Percentiles rank a stretch among this genome's conserved stretches.
Conservation (phyloP, 2,113 vertebrate species). For the Zootoca vivipara region DNA sequence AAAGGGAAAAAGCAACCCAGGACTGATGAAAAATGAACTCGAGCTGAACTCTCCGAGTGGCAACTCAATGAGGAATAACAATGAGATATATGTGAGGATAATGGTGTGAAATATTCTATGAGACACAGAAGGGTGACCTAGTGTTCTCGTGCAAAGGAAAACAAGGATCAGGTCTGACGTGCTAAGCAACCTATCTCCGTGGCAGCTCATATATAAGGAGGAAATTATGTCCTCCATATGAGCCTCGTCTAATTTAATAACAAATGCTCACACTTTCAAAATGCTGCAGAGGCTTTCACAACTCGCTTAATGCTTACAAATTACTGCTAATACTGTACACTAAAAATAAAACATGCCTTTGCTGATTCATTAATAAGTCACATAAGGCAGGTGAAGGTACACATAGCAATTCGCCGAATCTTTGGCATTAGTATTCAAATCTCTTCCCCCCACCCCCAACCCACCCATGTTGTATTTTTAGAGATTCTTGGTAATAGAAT, state of each 20-base stretch:
- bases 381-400: background rate
- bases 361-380: conserved; percentile 8
- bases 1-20: conserved; percentile 47
- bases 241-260: background rate
- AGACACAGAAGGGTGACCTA: conserved; percentile 38
- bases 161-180: conserved; percentile 2
- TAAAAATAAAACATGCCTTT: conserved; percentile 3
- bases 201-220: background rate
- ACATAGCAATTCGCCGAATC: background rate
- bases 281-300: background rate
- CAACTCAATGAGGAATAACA: conserved; percentile 49
- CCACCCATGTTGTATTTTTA: background rate
- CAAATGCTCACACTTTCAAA: background rate
- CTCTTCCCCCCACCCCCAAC: too few relatives aligned
- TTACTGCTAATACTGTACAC: background rate
- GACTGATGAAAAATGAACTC: conserved; percentile 54
- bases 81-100: conserved; percentile 31
- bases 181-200: conserved; percentile 14
- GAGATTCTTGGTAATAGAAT: background rate
- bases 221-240: conserved; percentile 28
- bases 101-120: conserved; percentile 42
- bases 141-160: conserved; percentile 10
- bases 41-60: conserved; percentile 48
- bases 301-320: conserved; percentile 19
- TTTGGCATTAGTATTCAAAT: background rate